Percentiles rank a stretch among this genome's conserved stretches.
Conservation (phyloP, 2,797 vertebrate genomes). For the Graptemys geographica region DNA sequence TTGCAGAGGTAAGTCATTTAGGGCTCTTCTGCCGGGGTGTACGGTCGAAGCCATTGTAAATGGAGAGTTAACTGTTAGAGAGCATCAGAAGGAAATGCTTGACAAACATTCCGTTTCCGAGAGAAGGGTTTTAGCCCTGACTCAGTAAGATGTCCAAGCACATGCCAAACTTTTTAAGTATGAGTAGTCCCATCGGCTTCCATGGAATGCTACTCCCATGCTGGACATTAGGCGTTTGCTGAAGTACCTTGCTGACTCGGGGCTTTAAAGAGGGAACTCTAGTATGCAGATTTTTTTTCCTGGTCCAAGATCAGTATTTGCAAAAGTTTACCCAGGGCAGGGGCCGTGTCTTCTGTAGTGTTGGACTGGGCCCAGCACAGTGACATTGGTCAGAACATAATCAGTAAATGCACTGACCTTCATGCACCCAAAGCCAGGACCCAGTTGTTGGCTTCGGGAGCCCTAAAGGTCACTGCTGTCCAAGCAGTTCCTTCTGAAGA, state of each 20-base stretch:
- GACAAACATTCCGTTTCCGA: not conserved
- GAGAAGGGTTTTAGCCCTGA: not conserved
- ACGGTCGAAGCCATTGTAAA: not conserved
- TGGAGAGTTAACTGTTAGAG: not conserved
- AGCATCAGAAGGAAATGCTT: not conserved
- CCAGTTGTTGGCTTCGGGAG: not conserved
- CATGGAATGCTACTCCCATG: not conserved
- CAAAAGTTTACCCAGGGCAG: not conserved
- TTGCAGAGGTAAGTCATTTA: conserved; percentile 85
- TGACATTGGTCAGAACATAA: not conserved
- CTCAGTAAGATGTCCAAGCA: not conserved
- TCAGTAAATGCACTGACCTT: not conserved
- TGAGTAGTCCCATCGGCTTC: not conserved
- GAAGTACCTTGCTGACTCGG: not conserved
- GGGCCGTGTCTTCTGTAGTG: not conserved
- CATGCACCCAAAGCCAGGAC: not conserved
- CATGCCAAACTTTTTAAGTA: not conserved
- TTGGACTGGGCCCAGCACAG: not conserved
- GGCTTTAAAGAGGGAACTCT: not conserved
- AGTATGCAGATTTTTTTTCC: not conserved
- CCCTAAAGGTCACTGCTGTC: too few relatives aligned
- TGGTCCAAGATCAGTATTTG: not conserved
- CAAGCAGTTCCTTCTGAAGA: not conserved
- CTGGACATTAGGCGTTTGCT: not conserved
- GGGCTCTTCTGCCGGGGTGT: not conserved